Evolutionary conservation across 1,140 invertebrate genomes (phyloP).

Genomic region (Cyrtorhinus lividipennis): DNA sequence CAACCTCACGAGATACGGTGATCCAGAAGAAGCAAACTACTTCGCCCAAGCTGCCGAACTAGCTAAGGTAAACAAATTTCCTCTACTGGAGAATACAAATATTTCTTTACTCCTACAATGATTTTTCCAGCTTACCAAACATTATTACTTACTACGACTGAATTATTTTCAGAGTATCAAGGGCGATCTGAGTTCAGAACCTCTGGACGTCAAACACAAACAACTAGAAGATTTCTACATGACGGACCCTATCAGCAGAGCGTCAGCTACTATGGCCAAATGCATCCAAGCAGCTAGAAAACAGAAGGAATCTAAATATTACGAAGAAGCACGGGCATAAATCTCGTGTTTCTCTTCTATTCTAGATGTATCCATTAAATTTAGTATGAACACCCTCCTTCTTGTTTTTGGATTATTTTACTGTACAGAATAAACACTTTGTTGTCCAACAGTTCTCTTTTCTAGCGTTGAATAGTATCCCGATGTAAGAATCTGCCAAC

Average conservation of each 20-base stretch:
- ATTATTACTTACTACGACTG: too few species aligned
- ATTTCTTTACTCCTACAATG: too few species aligned
- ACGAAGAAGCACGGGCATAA: conserved; percentile 17
- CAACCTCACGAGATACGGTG: conserved; percentile 68
- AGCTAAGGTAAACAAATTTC: conserved; percentile 37
- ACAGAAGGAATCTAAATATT: conserved; percentile 45
- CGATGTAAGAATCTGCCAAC: too few species aligned
- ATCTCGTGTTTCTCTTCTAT: not conserved
- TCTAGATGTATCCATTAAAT: not conserved
- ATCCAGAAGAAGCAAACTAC: conserved; percentile 70
- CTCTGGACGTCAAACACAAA: conserved; percentile 63
- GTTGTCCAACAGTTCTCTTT: too few species aligned
- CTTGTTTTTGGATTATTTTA: too few species aligned
- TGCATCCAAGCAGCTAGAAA: conserved; percentile 83
- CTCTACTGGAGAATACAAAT: too few species aligned
- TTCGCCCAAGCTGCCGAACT: conserved; percentile 58
- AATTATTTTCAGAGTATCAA: conserved; percentile 40
- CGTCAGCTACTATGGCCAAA: conserved; percentile 98
- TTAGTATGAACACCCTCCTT: not conserved
- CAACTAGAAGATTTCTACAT: conserved; percentile 92
- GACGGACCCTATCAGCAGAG: conserved; percentile 89
- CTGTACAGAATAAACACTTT: too few species aligned
- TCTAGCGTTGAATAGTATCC: too few species aligned
- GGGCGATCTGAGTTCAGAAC: conserved; percentile 38
- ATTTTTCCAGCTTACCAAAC: too few species aligned